These are phyloP conservation scores for Drosophila parabipectinata DNA, from an alignment of 1,140 invertebrate species.

Conservation along the genomic window DNA sequence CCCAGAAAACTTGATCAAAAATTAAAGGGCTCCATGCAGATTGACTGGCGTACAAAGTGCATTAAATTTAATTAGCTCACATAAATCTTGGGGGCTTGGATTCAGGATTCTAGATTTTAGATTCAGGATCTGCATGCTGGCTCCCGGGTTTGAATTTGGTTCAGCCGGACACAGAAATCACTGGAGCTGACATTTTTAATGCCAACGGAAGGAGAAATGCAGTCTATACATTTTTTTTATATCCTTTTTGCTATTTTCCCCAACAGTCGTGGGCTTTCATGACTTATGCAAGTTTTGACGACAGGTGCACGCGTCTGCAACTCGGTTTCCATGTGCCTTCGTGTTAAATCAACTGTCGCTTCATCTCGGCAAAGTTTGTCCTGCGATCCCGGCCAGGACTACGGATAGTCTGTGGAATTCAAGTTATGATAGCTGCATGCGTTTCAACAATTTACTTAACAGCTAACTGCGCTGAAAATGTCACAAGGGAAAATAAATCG, in stretches of 20 bases:
- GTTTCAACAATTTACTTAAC: conserved; percentile 71
- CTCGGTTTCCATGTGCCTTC: conserved; percentile 30
- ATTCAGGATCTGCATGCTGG: conserved; percentile 7
- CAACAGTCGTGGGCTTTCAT: conserved; percentile 55
- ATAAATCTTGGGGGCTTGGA: conserved; percentile 53
- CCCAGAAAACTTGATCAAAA: conserved; percentile 52
- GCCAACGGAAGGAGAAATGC: conserved; percentile 21
- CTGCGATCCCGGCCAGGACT: conserved; percentile 35
- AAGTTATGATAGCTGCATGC: conserved; percentile 75
- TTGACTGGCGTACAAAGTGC: conserved; percentile 55
- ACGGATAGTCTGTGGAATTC: conserved; percentile 36
- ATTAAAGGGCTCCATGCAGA: conserved; percentile 48
- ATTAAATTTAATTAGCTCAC: conserved; percentile 79
- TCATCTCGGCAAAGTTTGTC: conserved; percentile 76
- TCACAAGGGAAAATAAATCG: conserved; percentile 24
- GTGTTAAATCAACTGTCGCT: conserved; percentile 81
- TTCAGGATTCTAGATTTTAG: conserved; percentile 1
- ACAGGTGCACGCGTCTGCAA: conserved; percentile 68
- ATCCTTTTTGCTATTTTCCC: background rate
- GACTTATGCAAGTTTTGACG: conserved; percentile 80
- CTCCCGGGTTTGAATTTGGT: background rate
- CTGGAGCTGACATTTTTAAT: conserved; percentile 71
- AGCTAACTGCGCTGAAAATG: conserved; percentile 55
- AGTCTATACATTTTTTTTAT: conserved; percentile 9
- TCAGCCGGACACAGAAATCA: conserved; percentile 34